phyloP scores from a whole-genome alignment of 1,140 invertebrate species.

The Plectus sambesii region DNA sequence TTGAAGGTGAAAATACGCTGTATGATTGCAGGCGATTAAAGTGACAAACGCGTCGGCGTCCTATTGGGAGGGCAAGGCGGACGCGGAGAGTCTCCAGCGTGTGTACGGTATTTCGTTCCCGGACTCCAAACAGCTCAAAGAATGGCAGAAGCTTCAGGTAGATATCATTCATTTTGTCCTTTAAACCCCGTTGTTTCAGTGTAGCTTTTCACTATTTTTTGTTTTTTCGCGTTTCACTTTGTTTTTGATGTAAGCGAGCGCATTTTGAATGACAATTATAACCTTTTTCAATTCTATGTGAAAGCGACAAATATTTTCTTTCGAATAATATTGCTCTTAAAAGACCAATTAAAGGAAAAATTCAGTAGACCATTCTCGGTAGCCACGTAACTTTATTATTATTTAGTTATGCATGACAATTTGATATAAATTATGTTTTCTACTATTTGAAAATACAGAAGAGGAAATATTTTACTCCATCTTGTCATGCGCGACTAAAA shows the following conservation, averaged over 20 bases:
- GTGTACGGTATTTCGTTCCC: conserved; percentile 98
- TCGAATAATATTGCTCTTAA: no score
- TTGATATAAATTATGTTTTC: no score
- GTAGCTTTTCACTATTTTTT: neutral
- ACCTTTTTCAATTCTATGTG: neutral
- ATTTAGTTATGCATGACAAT: no score
- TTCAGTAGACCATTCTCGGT: no score
- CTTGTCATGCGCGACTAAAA: no score
- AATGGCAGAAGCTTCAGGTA: conserved; percentile 84
- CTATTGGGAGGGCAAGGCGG: conserved; percentile 93
- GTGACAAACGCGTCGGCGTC: conserved; percentile 69
- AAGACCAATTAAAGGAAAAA: no score
- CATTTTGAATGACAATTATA: no score
- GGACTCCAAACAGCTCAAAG: conserved; percentile 86
- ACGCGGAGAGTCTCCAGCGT: conserved; percentile 82
- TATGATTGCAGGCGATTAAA: conserved; percentile 31
- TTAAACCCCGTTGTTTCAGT: neutral
- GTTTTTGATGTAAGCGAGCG: no score
- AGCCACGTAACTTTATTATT: no score
- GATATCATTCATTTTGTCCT: neutral
- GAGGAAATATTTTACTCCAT: no score
- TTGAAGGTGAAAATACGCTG: neutral
- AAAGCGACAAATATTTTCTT: no score
- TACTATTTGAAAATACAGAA: no score
- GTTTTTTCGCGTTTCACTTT: neutral